phyloP scores from a whole-genome alignment of 2,888 invertebrate species.

The Spodoptera littoralis region DNA sequence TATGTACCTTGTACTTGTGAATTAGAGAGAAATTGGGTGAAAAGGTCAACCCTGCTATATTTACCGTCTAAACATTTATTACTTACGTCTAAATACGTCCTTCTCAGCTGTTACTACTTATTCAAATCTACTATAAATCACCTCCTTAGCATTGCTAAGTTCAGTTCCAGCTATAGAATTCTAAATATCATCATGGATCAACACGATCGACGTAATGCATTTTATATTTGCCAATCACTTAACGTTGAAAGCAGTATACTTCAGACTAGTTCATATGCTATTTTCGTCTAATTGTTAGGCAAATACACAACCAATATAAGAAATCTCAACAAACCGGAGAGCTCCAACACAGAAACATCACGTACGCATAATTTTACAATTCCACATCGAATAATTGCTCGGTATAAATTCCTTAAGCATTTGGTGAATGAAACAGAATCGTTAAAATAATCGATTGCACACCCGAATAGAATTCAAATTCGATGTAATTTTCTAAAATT shows the following conservation, averaged over 20 bases:
- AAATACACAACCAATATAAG: conserved; percentile 43
- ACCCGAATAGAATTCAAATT: conserved; percentile 30
- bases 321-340: conserved; percentile 54
- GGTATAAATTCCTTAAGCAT: conserved; percentile 14
- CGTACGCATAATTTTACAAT: conserved; percentile 54
- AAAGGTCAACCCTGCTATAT: neutral
- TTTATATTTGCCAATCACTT: conserved; percentile 42
- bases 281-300: conserved; percentile 28
- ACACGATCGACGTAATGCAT: conserved; percentile 15
- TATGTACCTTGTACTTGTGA: conserved; percentile 8
- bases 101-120: too few relatives aligned
- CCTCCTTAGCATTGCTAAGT: neutral
- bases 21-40: conserved; percentile 13
- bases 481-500: conserved; percentile 35
- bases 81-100: neutral
- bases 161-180: neutral
- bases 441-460: conserved; percentile 36
- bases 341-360: conserved; percentile 55
- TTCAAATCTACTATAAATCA: too few relatives aligned
- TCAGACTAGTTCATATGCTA: conserved; percentile 17
- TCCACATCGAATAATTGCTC: conserved; percentile 35
- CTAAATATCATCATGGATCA: conserved; percentile 5
- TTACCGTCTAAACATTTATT: neutral
- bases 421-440: conserved; percentile 17
- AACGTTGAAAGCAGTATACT: conserved; percentile 35